Evolutionary conservation across 2,113 vertebrate species (phyloP).

Genomic region (Axis porcinus): DNA sequence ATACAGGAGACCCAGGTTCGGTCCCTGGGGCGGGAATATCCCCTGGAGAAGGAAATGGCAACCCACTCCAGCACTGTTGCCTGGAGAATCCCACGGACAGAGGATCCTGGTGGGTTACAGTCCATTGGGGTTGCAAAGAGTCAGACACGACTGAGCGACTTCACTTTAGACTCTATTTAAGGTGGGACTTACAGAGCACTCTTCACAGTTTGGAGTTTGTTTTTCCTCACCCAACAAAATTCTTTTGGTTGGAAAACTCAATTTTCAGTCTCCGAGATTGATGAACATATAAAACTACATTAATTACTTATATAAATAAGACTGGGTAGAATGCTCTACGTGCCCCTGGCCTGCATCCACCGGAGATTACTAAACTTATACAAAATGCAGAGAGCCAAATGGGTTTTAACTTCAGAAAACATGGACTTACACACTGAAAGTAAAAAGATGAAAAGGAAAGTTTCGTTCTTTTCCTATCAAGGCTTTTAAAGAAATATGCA

Average conservation of each 20-base stretch:
- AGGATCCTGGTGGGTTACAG: not conserved
- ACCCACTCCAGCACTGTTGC: not conserved
- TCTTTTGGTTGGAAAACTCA: constrained; percentile 15
- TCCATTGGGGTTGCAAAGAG: not conserved
- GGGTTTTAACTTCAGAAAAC: constrained; percentile 27
- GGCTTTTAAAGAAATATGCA: not conserved
- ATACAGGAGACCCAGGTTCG: not conserved
- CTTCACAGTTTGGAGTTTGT: not conserved
- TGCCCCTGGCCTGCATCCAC: not conserved
- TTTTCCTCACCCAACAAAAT: not conserved
- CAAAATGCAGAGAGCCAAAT: not conserved
- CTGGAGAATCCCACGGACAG: not conserved
- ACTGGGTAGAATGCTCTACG: not conserved
- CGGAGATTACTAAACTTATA: not conserved
- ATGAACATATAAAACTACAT: not conserved
- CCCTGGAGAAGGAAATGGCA: not conserved
- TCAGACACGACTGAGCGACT: not conserved
- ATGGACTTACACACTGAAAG: not conserved
- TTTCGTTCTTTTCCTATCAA: not conserved
- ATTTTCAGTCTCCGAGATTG: not conserved
- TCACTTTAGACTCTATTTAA: not conserved
- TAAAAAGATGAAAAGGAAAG: not conserved
- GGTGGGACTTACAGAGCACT: not conserved
- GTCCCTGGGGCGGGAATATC: not conserved
- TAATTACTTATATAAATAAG: not conserved